phyloP scores from a whole-genome alignment of 2,113 vertebrate species.

The Catagonus wagneri region DNA sequence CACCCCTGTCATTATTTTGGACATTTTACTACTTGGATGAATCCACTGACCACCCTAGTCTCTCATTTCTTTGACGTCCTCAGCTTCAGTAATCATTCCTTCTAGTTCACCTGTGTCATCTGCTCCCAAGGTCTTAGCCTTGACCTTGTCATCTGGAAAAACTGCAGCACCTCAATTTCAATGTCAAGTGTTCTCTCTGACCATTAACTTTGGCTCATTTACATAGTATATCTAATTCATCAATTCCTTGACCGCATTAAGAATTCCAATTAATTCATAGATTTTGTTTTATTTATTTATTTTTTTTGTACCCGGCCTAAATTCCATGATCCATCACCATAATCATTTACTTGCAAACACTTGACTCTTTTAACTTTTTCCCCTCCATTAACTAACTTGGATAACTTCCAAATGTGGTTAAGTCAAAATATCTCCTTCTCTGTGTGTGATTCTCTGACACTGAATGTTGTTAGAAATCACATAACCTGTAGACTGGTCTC shows the following conservation, averaged over 20 bases:
- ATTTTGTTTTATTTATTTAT: not conserved
- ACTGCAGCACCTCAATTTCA: not conserved
- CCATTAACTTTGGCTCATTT: not conserved
- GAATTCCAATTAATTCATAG: not conserved
- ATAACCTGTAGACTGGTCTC: not conserved
- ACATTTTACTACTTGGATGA: not conserved
- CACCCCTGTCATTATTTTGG: not conserved
- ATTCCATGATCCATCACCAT: not conserved
- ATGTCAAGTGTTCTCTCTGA: not conserved
- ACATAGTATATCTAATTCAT: not conserved
- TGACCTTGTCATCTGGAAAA: not conserved
- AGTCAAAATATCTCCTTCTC: not conserved
- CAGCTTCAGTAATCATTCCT: not conserved
- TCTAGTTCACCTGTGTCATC: not conserved
- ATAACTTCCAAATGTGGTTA: conserved; percentile 14
- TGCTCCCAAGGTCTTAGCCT: not conserved
- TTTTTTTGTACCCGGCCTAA: not conserved
- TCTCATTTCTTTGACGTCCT: conserved; percentile 1
- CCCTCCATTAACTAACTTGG: conserved; percentile 9
- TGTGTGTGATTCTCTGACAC: not conserved
- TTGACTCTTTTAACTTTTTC: not conserved
- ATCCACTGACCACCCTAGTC: not conserved
- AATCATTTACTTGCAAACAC: conserved; percentile 54
- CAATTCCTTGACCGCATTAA: conserved; percentile 30
- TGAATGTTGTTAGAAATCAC: not conserved